phyloP scores from a whole-genome alignment of 2,113 vertebrate genomes.

The Capreolus pygargus region DNA sequence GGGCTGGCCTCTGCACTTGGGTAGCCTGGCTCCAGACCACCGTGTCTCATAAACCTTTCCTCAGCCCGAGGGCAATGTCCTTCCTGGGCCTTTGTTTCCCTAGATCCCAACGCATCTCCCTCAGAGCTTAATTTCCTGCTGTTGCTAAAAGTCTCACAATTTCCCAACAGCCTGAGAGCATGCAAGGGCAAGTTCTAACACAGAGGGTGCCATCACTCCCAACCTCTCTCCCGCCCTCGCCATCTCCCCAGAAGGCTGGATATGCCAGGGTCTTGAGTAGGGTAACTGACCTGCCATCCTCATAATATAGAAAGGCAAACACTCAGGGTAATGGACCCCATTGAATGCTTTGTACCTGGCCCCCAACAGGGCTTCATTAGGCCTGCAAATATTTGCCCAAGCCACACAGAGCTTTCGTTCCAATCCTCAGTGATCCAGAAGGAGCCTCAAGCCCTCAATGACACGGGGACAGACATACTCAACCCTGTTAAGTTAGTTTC shows the following conservation, averaged over 20 bases:
- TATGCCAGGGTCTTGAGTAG: not conserved
- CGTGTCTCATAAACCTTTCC: not conserved
- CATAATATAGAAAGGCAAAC: not conserved
- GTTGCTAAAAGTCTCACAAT: not conserved
- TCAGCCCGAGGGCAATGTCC: not conserved
- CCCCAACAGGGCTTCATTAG: not conserved
- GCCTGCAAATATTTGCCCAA: not conserved
- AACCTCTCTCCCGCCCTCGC: not conserved
- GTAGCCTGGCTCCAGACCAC: not conserved
- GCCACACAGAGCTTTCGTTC: not conserved
- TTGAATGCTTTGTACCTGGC: not conserved
- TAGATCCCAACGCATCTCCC: not conserved
- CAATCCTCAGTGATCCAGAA: not conserved
- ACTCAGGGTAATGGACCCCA: not conserved
- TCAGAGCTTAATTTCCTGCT: not conserved
- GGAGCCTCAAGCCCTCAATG: not conserved
- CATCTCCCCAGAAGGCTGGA: not conserved
- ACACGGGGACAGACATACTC: not conserved
- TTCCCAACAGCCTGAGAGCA: not conserved
- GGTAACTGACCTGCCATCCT: not conserved
- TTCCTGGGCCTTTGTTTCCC: not conserved
- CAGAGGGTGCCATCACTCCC: not conserved
- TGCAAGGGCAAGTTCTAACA: not conserved
- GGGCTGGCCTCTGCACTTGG: not conserved
- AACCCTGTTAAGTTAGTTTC: not conserved